Percentiles rank a stretch among this genome's conserved stretches.
Evolutionary conservation across 1,140 invertebrate genomes (phyloP).

Genomic region (Colletes latitarsis): DNA sequence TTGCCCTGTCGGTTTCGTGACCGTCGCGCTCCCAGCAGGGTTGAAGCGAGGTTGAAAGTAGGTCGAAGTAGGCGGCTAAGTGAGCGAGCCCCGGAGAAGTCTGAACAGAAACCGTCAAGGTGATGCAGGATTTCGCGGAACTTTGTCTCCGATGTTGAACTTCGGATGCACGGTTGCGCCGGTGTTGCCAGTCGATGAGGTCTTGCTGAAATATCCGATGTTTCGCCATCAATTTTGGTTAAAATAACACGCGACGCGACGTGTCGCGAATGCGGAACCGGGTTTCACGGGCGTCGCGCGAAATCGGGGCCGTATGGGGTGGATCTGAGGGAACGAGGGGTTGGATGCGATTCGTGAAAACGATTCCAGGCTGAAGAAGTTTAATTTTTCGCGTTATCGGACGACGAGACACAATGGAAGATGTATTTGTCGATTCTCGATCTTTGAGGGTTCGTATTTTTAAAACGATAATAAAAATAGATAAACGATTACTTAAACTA

Average conservation of each 20-base stretch:
- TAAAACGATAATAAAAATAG: no score
- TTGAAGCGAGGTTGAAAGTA: conserved; percentile 35
- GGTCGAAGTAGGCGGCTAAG: conserved; percentile 60
- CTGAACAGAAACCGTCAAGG: conserved; percentile 58
- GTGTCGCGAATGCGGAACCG: conserved; percentile 6
- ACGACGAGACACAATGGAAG: no score
- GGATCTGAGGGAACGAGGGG: not conserved
- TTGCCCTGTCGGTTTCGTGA: conserved; percentile 58
- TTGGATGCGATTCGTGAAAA: not conserved
- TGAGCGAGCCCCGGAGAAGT: conserved; percentile 34
- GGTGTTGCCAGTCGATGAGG: conserved; percentile 39
- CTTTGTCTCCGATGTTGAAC: conserved; percentile 57
- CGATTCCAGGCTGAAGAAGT: not conserved
- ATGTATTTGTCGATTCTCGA: no score
- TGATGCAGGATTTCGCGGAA: conserved; percentile 45
- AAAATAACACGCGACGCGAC: conserved; percentile 10
- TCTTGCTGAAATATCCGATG: conserved; percentile 14
- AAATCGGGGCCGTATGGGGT: not conserved
- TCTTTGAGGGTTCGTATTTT: no score
- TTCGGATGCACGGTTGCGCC: conserved; percentile 34
- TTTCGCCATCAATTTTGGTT: conserved; percentile 7
- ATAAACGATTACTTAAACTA: no score
- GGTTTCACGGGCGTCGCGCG: not conserved
- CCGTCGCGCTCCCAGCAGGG: conserved; percentile 29
- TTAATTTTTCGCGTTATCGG: not conserved